These are phyloP conservation scores for Zelleria hepariella DNA, from an alignment of 2,888 invertebrate genomes.

Conservation along the genomic window DNA sequence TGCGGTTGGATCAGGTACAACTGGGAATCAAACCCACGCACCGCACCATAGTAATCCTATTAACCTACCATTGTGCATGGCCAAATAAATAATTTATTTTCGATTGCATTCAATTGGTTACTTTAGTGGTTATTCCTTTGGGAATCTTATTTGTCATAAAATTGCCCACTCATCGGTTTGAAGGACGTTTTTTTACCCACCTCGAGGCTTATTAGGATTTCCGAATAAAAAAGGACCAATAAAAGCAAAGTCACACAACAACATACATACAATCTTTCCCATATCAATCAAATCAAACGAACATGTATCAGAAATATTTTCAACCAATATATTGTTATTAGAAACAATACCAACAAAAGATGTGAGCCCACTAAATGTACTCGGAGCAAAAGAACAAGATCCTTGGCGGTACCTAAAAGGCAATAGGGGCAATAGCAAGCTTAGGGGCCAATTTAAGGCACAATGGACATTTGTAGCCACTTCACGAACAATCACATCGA, in stretches of 20 bases:
- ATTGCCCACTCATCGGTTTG: conserved; percentile 30
- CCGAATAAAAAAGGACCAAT: background rate
- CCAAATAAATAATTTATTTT: conserved; percentile 64
- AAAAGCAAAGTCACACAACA: conserved; percentile 4
- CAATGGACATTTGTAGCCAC: conserved; percentile 46
- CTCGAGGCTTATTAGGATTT: background rate
- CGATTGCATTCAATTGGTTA: conserved; percentile 43
- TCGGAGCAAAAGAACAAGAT: conserved; percentile 36
- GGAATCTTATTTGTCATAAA: conserved; percentile 27
- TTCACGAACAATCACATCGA: conserved; percentile 31
- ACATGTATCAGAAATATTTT: conserved; percentile 28
- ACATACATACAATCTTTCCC: conserved; percentile 31
- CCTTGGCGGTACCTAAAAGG: conserved; percentile 29
- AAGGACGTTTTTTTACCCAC: conserved; percentile 13
- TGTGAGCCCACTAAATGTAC: conserved; percentile 15
- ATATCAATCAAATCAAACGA: conserved; percentile 57
- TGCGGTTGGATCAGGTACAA: conserved; percentile 44
- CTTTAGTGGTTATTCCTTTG: conserved; percentile 28
- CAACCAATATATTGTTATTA: conserved; percentile 38
- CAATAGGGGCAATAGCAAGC: conserved; percentile 19
- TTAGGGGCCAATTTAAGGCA: conserved; percentile 43
- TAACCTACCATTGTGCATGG: conserved; percentile 52
- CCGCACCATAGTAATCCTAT: conserved; percentile 52
- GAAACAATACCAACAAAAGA: conserved; percentile 49
- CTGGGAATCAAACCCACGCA: conserved; percentile 55